Percentiles rank a stretch among this genome's conserved stretches.
These are phyloP conservation scores for Leucosticte australis DNA, from an alignment of 2,113 vertebrate species.

Conservation along the genomic window DNA sequence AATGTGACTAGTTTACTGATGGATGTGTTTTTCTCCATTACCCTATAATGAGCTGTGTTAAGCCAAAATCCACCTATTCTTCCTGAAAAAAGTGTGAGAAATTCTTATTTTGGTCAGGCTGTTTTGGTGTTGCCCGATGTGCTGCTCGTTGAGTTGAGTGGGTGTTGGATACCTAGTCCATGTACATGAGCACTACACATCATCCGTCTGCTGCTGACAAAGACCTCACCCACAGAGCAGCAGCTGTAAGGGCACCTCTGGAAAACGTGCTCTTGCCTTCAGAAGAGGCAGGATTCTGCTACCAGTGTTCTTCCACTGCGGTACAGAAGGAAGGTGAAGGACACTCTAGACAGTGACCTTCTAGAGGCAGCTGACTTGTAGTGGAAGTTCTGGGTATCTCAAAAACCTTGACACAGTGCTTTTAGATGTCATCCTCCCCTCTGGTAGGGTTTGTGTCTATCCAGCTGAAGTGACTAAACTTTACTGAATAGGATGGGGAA, in stretches of 20 bases:
- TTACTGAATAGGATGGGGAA: not conserved
- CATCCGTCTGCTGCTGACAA: not conserved
- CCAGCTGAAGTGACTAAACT: not conserved
- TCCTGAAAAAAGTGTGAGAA: not conserved
- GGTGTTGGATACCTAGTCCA: not conserved
- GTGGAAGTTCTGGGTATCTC: not conserved
- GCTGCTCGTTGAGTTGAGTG: not conserved
- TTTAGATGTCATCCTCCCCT: not conserved
- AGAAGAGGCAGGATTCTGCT: not conserved
- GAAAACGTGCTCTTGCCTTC: not conserved
- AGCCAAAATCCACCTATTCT: not conserved
- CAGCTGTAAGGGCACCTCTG: not conserved
- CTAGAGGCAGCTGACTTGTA: not conserved
- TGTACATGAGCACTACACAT: rapidly evolving
- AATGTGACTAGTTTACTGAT: constrained; percentile 57
- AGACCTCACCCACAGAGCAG: not conserved
- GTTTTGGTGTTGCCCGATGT: not conserved
- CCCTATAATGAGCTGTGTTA: constrained; percentile 19
- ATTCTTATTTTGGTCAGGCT: not conserved
- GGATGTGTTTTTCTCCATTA: constrained; percentile 8
- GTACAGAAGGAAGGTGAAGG: not conserved
- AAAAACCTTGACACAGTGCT: not conserved
- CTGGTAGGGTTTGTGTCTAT: not conserved
- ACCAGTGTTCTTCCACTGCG: not conserved
- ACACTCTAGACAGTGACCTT: not conserved